Base-by-base conservation (phyloP, 1,140 invertebrate genomes). In the Whitmania pigra region DNA sequence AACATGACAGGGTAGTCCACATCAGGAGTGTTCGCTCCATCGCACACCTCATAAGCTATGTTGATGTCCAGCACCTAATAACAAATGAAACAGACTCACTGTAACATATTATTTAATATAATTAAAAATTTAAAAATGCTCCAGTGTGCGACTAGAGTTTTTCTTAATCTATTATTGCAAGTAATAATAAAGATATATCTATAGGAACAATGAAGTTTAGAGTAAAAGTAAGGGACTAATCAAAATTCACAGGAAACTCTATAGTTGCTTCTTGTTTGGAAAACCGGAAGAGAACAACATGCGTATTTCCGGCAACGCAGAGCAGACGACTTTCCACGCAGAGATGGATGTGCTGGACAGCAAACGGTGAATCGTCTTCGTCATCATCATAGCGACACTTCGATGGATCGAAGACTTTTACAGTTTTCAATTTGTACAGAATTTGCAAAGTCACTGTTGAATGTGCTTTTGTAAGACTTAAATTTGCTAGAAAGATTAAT, bases 341-440 rank as follows among this genome's bases (percentile, higher is more conserved):
- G 76, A 99, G 85, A 76, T 89, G 89, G 77, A 97, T 89, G 75
- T 92, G 85, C 80, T 95, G 90, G 74, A 99, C 88, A n/a, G 93
- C 92, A 82, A 97, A 89, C 4, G 92, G 92, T 81, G 94, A 91
- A 73, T 93, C 90, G 72, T 90, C 88, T 57, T 75, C 76, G 36
- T 81, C 79, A 15, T 66, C 29, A 22, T 63, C 40, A 22, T 25
- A 15, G n/a, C 57, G 22, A 31, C n/a, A n/a, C 40, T 69, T 72
- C 17, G 31, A 43, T 25, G 86, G 86, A 78, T 95, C 90, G 84
- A 96, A 95, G 69, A 94, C 87, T 80, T 96, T 95, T 71, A 91
- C 90, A 78, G 93, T 96, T 85, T 97, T 98, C 77, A 98, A 83
- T 87, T 97, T 97, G 85, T 98, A 98, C 77, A 99, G 86, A 74